These are phyloP conservation scores for Tachycineta bicolor DNA, from an alignment of 2,113 vertebrate species.

Conservation along the genomic window DNA sequence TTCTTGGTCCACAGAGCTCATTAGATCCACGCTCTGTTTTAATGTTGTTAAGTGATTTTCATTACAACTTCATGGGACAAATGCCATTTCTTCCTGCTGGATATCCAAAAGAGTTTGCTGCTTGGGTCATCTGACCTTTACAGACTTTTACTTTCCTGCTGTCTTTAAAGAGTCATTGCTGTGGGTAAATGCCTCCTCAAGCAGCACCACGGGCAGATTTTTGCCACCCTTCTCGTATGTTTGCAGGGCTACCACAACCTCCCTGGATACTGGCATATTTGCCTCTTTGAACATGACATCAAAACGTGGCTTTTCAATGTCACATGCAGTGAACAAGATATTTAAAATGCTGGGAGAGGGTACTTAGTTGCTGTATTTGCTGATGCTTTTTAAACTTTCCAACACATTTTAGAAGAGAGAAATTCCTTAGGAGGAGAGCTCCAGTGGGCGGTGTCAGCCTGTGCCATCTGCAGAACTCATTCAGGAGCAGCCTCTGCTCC, in stretches of 20 bases:
- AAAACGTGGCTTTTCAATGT: background rate
- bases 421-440: background rate
- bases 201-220: background rate
- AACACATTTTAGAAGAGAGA: background rate
- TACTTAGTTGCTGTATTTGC: background rate
- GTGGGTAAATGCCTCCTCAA: background rate
- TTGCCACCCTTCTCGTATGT: background rate
- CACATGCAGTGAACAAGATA: background rate
- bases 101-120: background rate
- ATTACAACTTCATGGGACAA: background rate
- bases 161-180: background rate
- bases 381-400: background rate
- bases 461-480: background rate
- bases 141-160: background rate
- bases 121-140: background rate
- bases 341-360: background rate
- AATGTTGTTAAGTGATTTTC: background rate
- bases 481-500: background rate
- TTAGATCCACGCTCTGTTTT: background rate
- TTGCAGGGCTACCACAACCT: background rate
- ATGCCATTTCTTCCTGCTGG: background rate
- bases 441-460: background rate
- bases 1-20: background rate
- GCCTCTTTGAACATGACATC: background rate
- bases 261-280: accelerated